Percentiles rank a stretch among this genome's conserved stretches.
These are phyloP conservation scores for Ictalurus furcatus DNA, from an alignment of 2,113 vertebrate genomes.

Conservation along the genomic window DNA sequence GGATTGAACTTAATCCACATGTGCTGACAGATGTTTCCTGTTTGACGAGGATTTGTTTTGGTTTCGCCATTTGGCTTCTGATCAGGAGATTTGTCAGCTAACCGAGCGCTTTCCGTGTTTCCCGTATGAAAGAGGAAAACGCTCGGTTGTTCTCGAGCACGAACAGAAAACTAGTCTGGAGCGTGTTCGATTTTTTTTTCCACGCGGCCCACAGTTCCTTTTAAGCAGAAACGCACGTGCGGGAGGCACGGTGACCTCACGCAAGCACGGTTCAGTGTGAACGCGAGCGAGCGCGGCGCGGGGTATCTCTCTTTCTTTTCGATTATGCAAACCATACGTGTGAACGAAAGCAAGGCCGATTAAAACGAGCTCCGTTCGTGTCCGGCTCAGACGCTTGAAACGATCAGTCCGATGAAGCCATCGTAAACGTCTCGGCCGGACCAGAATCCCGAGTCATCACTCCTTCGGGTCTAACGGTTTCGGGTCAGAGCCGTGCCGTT, in stretches of 20 bases:
- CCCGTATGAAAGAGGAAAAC: neutral
- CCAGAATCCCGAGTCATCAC: neutral
- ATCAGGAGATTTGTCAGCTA: neutral
- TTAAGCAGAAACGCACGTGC: neutral
- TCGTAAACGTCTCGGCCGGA: neutral
- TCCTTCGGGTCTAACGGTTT: neutral
- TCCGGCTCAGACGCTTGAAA: neutral
- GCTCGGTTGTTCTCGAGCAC: neutral
- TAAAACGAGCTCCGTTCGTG: neutral
- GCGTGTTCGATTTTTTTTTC: neutral
- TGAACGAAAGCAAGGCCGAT: neutral
- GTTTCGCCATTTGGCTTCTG: too few species aligned
- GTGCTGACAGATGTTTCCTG: neutral
- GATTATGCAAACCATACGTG: too few species aligned
- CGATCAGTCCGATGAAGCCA: too few species aligned
- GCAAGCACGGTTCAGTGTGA: too few species aligned
- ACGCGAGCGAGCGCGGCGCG: neutral
- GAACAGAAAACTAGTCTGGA: neutral
- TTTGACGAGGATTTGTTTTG: neutral
- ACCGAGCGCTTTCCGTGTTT: neutral
- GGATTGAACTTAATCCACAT: neutral
- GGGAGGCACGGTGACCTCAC: neutral
- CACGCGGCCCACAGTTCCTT: too few species aligned
- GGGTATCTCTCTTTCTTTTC: neutral
- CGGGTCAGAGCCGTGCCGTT: too few species aligned